Percentiles rank a stretch among this genome's conserved stretches.
These are phyloP conservation scores for Schizopygopsis pylzovi DNA, from an alignment of 2,797 vertebrate genomes.

Conservation along the genomic window DNA sequence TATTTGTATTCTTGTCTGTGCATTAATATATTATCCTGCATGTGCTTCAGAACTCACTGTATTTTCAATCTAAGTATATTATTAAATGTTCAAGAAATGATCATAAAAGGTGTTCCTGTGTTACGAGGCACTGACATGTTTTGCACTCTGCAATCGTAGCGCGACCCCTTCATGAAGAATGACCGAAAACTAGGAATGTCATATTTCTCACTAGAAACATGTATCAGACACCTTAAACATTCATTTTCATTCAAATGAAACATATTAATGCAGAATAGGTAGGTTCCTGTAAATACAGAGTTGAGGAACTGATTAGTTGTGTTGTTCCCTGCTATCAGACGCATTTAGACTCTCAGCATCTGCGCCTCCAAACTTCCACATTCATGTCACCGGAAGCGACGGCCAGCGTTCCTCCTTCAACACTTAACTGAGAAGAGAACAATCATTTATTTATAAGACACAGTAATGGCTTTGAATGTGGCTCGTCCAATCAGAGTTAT, in stretches of 20 bases:
- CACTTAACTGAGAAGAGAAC: conserved; percentile 79
- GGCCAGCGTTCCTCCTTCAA: conserved; percentile 84
- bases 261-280: not conserved
- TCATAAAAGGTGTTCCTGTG: not conserved
- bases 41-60: not conserved
- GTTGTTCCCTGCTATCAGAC: not conserved
- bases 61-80: not conserved
- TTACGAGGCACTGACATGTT: conserved; percentile 2
- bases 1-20: not conserved
- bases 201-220: not conserved
- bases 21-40: not conserved
- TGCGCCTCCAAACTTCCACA: conserved; percentile 86
- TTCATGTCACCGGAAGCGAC: conserved; percentile 82
- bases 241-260: not conserved
- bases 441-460: not conserved
- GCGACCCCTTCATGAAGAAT: not conserved
- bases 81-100: not conserved
- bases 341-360: conserved; percentile 58
- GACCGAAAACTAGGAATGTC: not conserved
- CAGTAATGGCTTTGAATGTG: not conserved
- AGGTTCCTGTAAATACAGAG: not conserved
- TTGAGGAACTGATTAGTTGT: not conserved
- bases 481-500: not conserved
- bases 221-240: not conserved
- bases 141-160: not conserved